These are phyloP conservation scores for Genyomyrus donnyi DNA, from an alignment of 2,113 vertebrate species.

Conservation along the genomic window DNA sequence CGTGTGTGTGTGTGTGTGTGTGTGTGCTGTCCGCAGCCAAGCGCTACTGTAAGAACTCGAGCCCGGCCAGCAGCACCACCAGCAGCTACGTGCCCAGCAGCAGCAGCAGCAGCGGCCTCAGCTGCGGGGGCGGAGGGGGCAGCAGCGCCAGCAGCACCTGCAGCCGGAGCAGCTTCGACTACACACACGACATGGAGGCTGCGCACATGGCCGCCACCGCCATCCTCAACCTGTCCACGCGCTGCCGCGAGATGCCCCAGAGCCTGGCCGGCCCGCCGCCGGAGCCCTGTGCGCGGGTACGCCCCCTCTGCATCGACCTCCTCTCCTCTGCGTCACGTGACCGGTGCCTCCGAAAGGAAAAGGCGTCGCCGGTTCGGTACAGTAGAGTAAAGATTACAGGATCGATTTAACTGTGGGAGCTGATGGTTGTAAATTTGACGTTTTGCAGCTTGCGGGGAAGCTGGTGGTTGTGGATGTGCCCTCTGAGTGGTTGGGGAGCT, in stretches of 20 bases:
- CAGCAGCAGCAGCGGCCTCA: conserved; percentile 94
- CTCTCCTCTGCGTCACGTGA: background rate
- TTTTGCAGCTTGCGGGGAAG: background rate
- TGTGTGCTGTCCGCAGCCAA: conserved; percentile 65
- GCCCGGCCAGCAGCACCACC: conserved; percentile 88
- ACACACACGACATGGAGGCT: conserved; percentile 96
- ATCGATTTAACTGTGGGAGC: background rate
- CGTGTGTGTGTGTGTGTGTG: background rate
- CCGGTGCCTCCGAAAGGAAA: background rate
- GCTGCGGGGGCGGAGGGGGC: conserved; percentile 89
- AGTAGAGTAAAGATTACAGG: background rate
- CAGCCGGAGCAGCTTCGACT: conserved; percentile 99
- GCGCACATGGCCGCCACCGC: conserved; percentile 98
- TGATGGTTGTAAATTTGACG: background rate
- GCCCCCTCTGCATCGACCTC: background rate
- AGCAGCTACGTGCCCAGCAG: conserved; percentile 98
- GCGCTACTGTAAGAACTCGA: conserved; percentile 90
- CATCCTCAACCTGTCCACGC: conserved; percentile 96
- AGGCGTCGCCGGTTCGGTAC: background rate
- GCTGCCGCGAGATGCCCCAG: conserved; percentile 94
- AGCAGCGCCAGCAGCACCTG: conserved; percentile 98
- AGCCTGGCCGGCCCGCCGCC: conserved; percentile 83
- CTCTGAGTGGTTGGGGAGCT: no score
- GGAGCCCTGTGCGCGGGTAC: conserved; percentile 85
- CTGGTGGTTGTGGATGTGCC: background rate